These are phyloP conservation scores for Dasyurus viverrinus DNA, from an alignment of 2,113 vertebrate species.

Conservation along the genomic window DNA sequence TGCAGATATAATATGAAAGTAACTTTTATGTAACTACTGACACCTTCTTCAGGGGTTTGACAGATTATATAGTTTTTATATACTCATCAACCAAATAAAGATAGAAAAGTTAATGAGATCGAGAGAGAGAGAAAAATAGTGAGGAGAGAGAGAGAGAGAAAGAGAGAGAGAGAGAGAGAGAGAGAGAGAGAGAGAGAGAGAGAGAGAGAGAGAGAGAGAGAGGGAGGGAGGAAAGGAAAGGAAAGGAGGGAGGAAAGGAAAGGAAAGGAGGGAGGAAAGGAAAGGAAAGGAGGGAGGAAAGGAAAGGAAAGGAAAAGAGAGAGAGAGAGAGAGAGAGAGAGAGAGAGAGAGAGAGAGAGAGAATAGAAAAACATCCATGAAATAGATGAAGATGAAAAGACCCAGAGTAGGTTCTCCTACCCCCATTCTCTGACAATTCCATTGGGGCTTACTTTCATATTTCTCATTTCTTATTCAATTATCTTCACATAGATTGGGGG, in stretches of 20 bases:
- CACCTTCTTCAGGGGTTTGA: neutral
- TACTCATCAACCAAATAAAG: neutral
- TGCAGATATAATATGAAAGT: neutral
- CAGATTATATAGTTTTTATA: neutral
- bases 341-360: too few species aligned
- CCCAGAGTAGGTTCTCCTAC: neutral
- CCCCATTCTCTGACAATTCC: neutral
- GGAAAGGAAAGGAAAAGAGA: too few species aligned
- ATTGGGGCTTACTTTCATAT: neutral
- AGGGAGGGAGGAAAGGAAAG: too few species aligned
- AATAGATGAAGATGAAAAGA: neutral
- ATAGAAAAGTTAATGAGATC: neutral
- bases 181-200: too few species aligned
- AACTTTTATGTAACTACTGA: neutral
- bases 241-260: too few species aligned
- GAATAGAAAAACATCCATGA: neutral
- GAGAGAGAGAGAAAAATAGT: too few species aligned
- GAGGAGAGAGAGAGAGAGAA: too few species aligned
- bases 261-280: too few species aligned
- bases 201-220: too few species aligned
- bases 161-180: too few species aligned
- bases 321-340: too few species aligned
- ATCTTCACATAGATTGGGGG: neutral
- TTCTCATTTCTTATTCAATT: neutral
- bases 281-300: too few species aligned